Conservation (phyloP, 2,113 vertebrate species). For the Neotragus pygmaeus region DNA sequence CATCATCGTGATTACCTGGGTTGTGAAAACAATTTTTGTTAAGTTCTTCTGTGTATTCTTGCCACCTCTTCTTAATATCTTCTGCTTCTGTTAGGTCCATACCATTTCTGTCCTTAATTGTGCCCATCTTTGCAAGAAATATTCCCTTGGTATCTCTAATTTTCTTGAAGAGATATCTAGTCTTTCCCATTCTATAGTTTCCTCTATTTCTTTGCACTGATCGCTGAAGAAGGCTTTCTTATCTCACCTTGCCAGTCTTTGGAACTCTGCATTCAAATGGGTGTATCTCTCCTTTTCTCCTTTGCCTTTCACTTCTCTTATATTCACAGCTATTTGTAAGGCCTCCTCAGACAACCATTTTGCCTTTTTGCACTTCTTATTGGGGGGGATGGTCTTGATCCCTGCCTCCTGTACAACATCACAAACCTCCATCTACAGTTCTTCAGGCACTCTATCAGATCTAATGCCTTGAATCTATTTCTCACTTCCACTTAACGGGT, state of each 20-base stretch:
- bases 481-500: not conserved
- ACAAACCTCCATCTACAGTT: not conserved
- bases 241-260: not conserved
- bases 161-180: not conserved
- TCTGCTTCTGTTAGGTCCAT: not conserved
- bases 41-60: not conserved
- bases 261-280: not conserved
- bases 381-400: not conserved
- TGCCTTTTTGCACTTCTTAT: not conserved
- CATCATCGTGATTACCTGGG: not conserved
- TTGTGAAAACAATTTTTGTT: not conserved
- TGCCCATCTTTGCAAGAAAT: not conserved
- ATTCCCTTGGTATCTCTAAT: not conserved
- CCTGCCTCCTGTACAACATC: not conserved
- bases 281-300: not conserved
- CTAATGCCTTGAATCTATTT: not conserved
- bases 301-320: not conserved
- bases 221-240: not conserved
- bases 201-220: not conserved
- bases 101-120: not conserved
- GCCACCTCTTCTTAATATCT: not conserved
- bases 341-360: not conserved
- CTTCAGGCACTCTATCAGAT: not conserved
- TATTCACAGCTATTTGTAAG: not conserved
- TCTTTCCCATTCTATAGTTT: not conserved